phyloP scores from a whole-genome alignment of 2,888 invertebrate genomes.

The Epsilonema sp. region DNA sequence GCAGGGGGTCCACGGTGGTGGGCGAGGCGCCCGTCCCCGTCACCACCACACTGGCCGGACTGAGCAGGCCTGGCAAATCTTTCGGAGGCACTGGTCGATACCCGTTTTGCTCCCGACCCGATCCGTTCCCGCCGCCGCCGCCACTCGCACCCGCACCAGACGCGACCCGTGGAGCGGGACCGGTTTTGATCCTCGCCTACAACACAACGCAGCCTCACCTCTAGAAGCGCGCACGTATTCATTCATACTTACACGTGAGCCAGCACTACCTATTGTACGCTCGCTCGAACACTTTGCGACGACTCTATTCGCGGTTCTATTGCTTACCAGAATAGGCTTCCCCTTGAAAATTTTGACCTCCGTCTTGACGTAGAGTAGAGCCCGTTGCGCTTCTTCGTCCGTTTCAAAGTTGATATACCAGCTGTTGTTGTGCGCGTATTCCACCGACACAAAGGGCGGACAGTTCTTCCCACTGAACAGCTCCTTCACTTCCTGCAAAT shows the following conservation, averaged over 20 bases:
- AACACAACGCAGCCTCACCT: too few relatives aligned
- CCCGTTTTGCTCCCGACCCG: too few relatives aligned
- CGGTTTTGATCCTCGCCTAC: slow-evolving; percentile 53
- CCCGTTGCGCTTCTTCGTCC: slow-evolving; percentile 68
- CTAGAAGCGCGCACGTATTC: too few relatives aligned
- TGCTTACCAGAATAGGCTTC: slow-evolving; percentile 57
- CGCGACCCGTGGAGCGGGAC: slow-evolving; percentile 12
- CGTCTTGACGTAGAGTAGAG: slow-evolving; percentile 61
- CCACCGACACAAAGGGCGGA: slow-evolving; percentile 58
- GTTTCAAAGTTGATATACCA: slow-evolving; percentile 77
- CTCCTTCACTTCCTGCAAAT: slow-evolving; percentile 37
- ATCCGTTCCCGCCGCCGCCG: background rate
- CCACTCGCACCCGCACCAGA: background rate
- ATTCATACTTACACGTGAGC: too few relatives aligned
- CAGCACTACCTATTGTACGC: too few relatives aligned
- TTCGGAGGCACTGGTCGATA: background rate
- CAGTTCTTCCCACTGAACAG: slow-evolving; percentile 59
- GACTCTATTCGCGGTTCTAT: too few relatives aligned
- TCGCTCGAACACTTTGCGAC: too few relatives aligned
- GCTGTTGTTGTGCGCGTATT: slow-evolving; percentile 65
- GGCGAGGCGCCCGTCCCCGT: too few relatives aligned
- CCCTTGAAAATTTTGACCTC: slow-evolving; percentile 51
- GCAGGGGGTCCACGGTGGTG: background rate
- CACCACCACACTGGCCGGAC: too few relatives aligned
- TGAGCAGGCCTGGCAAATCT: background rate